phyloP scores from a whole-genome alignment of 2,888 invertebrate genomes.

The Drosophila helvetica region DNA sequence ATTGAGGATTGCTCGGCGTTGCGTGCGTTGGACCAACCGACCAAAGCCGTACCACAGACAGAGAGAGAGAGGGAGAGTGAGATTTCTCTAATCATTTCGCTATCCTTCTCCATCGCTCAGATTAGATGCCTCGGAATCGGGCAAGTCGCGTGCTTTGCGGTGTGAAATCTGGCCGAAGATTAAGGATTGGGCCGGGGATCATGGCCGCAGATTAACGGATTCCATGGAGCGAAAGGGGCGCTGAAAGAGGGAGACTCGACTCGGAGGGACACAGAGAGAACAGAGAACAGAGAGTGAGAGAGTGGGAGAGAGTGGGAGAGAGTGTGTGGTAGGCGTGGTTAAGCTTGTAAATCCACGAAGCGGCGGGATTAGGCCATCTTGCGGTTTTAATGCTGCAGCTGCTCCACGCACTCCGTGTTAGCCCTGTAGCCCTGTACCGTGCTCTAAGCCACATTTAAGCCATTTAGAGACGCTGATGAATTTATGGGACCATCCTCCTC shows the following conservation, averaged over 20 bases:
- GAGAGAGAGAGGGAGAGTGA: background rate
- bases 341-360: conserved; percentile 35
- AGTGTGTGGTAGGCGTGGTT: conserved; percentile 35
- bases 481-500: conserved; percentile 52
- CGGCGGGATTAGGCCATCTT: conserved; percentile 44
- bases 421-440: background rate
- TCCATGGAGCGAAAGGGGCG: conserved; percentile 3
- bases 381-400: conserved; percentile 49
- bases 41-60: too few relatives aligned
- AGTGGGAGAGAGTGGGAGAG: background rate
- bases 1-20: conserved; percentile 36
- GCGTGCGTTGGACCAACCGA: conserved; percentile 4
- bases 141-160: conserved; percentile 68
- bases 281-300: background rate
- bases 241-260: background rate
- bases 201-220: conserved; percentile 59
- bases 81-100: conserved; percentile 32
- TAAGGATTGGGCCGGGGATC: conserved; percentile 57
- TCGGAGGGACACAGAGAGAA: too few relatives aligned
- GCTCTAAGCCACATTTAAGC: conserved; percentile 52
- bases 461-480: conserved; percentile 71
- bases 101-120: background rate
- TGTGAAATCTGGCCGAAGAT: conserved; percentile 65
- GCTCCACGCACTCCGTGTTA: conserved; percentile 19
- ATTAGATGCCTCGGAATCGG: conserved; percentile 25